Evolutionary conservation across 2,888 invertebrate genomes (phyloP), one percentile per base, ranked within the genome.

Genomic region (Cremastinae sp.): DNA sequence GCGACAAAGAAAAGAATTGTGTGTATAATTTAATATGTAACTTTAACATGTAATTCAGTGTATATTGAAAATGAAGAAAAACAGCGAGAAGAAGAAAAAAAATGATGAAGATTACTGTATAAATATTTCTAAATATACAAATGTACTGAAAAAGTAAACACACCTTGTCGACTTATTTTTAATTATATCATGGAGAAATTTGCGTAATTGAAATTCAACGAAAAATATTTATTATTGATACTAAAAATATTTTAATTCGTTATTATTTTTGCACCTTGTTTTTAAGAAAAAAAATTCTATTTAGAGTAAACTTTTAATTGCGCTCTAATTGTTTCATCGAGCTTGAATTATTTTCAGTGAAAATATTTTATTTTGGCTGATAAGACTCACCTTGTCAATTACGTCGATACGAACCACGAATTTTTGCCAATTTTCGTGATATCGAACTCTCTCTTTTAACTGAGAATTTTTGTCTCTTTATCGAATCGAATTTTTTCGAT

Each of bases 121-220:
- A 85, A 86, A 87, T 87, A 87, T 88, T 89, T 88, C 87, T 88
- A 87, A 88, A 87, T 86, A 89, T 83, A 87, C 83, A 80, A 73
- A 85, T 86, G 83, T 86, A 85, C 83, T 83, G 79, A 81, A 82
- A 81, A 80, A 59, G 39, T 51, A n/a, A 18, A 12, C 0, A 20
- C 8, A 4, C 16, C 10, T 16, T 14, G 37, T 66, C 16, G 12
- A 5, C 20, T 39, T 5, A 12, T 28, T 5, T 28, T 2, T 5
- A 28, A 28, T 28, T 28, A 28, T 28, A 5, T 28, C 28, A 3
- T 5, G 28, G 2, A n/a, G n/a, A n/a, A n/a, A n/a, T n/a, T n/a
- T n/a, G n/a, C n/a, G n/a, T n/a, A n/a, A n/a, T n/a, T n/a, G n/a
- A n/a, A n/a, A n/a, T n/a, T n/a, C n/a, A n/a, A n/a, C n/a, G n/a